Evolutionary conservation across 1,140 invertebrate species (phyloP), one percentile per base, ranked within the genome.

Genomic region (Asbolus verrucosus): DNA sequence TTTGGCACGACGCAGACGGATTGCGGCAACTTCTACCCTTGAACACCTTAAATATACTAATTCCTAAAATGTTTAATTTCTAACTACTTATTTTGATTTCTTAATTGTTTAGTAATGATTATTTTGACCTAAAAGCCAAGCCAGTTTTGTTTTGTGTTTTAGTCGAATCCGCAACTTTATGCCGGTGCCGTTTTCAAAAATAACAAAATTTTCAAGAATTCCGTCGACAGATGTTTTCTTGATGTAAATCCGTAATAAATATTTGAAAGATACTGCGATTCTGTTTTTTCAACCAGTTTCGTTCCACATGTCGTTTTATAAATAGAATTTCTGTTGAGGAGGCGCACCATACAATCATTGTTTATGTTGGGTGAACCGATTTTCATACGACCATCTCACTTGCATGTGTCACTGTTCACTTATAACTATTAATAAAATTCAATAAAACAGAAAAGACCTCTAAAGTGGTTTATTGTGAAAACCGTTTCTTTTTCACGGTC

Each of bases 301-400:
- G 33, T 11, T n/a, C 11, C 33, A n/a, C 33, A 36, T 36, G 11
- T n/a, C 33, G 33, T n/a, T 4, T 36, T 36, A 36, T 36, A 36
- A 36, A 36, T 36, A 36, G 33, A 6, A 11, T 36, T 36, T 6
- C 5, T 36, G 33, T 36, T n/a, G 33, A 36, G 33, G 33, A 36
- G 33, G 33, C 24, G 24, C 33, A 36, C 5, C 33, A 36, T 36
- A 36, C 33, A 36, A 36, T 36, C 33, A 36, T 36, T 36, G 33
- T 36, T 36, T 36, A 36, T 36, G 33, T 36, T 36, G 33, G 33
- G 33, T 11, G 33, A 36, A 36, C 6, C 33, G 11, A 36, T 27
- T 36, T 36, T 36, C 33, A 36, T 36, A 36, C n/a, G 33, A 11
- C 9, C 27, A 8, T 30, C 9, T 36, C 33, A 11, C 11, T 36